Percentiles rank a stretch among this genome's conserved stretches.
Evolutionary conservation across 2,113 vertebrate genomes (phyloP).

Genomic region (Ptychochromis oligacanthus): DNA sequence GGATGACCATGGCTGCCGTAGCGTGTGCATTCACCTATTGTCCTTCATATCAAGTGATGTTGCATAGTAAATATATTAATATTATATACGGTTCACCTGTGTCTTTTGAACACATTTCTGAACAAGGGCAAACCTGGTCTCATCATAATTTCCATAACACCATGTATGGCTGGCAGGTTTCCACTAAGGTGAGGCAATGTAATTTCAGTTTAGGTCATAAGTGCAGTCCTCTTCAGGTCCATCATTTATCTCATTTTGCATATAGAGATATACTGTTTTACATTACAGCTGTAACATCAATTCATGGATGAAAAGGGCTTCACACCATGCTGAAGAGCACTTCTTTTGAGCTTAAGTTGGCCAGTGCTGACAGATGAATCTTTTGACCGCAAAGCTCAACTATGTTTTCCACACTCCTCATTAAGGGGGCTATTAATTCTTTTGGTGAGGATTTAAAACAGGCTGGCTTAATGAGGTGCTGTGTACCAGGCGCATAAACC

Average conservation of each 20-base stretch:
- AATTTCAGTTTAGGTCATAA: not conserved
- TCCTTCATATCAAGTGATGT: too few relatives aligned
- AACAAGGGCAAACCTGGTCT: not conserved
- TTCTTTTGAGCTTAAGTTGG: slow-evolving; percentile 15
- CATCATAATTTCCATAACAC: not conserved
- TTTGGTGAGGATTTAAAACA: slow-evolving; percentile 33
- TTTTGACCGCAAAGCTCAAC: slow-evolving; percentile 34
- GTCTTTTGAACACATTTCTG: not conserved
- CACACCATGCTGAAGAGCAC: slow-evolving; percentile 18
- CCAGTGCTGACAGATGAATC: slow-evolving; percentile 13
- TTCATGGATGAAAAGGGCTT: slow-evolving; percentile 4
- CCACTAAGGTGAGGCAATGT: not conserved
- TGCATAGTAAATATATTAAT: not conserved
- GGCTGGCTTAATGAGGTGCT: slow-evolving; percentile 21
- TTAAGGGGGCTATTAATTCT: not conserved
- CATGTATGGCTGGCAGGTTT: not conserved
- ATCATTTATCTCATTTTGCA: not conserved
- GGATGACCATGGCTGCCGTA: not conserved
- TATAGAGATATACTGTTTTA: not conserved
- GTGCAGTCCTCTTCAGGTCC: slow-evolving; percentile 29
- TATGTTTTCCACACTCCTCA: slow-evolving; percentile 28
- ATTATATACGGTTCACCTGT: not conserved
- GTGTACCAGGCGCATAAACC: slow-evolving; percentile 10
- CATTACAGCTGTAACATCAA: not conserved
- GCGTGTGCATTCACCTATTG: not conserved